Evolutionary conservation across 2,797 vertebrate species (phyloP).

Genomic region (Cuculus canorus): DNA sequence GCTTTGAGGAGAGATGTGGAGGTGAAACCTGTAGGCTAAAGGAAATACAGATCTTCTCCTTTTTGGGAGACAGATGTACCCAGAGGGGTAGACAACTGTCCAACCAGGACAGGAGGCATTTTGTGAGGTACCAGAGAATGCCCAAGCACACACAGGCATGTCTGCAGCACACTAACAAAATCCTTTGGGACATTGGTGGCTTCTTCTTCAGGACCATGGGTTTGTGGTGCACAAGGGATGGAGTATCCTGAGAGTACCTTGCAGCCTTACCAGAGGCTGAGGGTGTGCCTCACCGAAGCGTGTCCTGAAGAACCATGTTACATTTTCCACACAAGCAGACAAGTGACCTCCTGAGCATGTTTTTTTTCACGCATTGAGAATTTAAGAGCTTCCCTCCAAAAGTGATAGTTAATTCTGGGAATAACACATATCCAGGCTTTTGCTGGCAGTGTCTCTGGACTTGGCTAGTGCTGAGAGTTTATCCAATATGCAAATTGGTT

Average conservation of each 20-base stretch:
- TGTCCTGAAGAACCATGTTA: neutral
- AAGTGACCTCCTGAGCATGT: neutral
- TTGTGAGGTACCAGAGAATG: neutral
- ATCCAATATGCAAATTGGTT: neutral
- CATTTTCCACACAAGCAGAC: neutral
- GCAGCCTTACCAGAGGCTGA: fast-evolving
- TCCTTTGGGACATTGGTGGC: neutral
- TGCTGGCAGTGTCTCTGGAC: neutral
- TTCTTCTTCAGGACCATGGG: neutral
- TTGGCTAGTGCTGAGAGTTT: neutral
- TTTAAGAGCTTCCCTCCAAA: neutral
- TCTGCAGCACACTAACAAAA: neutral
- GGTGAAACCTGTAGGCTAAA: neutral
- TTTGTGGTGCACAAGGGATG: neutral
- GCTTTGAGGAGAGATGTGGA: neutral
- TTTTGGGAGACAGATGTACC: neutral
- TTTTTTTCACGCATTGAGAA: neutral
- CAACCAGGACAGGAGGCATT: neutral
- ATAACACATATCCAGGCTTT: neutral
- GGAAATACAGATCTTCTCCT: neutral
- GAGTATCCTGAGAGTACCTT: neutral
- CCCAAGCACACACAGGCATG: neutral
- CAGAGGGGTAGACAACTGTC: neutral
- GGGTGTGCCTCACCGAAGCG: neutral
- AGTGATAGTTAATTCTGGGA: neutral